These are phyloP conservation scores for Trichogramma evanescens DNA, from an alignment of 2,888 invertebrate species.

Conservation along the genomic window DNA sequence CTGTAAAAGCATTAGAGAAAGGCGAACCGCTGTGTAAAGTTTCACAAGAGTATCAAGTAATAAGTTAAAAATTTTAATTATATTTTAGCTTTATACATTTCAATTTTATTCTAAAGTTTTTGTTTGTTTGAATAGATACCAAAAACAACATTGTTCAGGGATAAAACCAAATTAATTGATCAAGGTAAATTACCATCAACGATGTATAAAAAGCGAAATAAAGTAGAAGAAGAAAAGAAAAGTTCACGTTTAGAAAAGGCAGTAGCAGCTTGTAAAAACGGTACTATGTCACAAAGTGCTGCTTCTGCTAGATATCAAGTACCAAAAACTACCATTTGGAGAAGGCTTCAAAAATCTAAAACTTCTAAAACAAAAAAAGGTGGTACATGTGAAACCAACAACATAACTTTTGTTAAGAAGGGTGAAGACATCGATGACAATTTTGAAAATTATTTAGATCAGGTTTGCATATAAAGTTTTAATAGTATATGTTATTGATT, in stretches of 20 bases:
- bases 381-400: slow-evolving; percentile 5
- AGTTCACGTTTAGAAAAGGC: slow-evolving; percentile 43
- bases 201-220: slow-evolving; percentile 41
- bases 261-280: slow-evolving; percentile 45
- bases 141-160: slow-evolving; percentile 46
- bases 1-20: slow-evolving; percentile 43
- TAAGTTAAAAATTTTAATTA: not conserved
- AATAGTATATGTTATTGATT: not conserved
- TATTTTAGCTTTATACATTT: not conserved
- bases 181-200: slow-evolving; percentile 44
- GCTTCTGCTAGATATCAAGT: slow-evolving; percentile 45
- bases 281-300: slow-evolving; percentile 47
- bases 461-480: not conserved
- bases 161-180: slow-evolving; percentile 43
- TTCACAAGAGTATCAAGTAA: slow-evolving; percentile 43
- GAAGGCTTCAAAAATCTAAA: slow-evolving; percentile 39
- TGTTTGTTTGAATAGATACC: slow-evolving; percentile 40
- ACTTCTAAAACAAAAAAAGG: not conserved
- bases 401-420: slow-evolving; percentile 22
- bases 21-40: slow-evolving; percentile 48
- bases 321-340: slow-evolving; percentile 49
- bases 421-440: slow-evolving; percentile 15
- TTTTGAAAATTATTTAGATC: slow-evolving; percentile 16
- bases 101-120: not conserved
- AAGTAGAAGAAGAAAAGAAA: slow-evolving; percentile 39